Percentiles rank a stretch among this genome's conserved stretches.
phyloP scores from a whole-genome alignment of 2,888 invertebrate genomes.

The Choristoneura rosaceana region DNA sequence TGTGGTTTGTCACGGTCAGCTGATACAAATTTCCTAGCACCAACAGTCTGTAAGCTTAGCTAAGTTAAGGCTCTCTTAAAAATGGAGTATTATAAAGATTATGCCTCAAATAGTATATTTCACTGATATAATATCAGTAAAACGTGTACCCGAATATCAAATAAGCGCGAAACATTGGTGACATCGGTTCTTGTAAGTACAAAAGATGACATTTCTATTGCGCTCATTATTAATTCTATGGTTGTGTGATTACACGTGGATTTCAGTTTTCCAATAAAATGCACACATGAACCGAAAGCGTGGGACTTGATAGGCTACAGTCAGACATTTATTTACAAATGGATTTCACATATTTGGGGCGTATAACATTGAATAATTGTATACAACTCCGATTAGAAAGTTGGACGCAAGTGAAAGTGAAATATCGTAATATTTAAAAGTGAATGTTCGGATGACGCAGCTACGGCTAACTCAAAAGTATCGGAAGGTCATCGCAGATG shows the following conservation, averaged over 20 bases:
- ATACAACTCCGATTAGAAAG: constrained; percentile 36
- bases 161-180: no score
- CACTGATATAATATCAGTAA: no score
- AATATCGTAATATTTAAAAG: constrained; percentile 34
- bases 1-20: no score
- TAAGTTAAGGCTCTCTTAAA: no score
- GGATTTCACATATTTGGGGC: constrained; percentile 18
- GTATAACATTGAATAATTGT: constrained; percentile 26
- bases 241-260: constrained; percentile 16
- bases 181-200: no score
- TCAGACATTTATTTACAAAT: constrained; percentile 9
- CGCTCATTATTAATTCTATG: no score
- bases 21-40: no score
- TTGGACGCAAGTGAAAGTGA: constrained; percentile 37
- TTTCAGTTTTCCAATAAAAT: constrained; percentile 12
- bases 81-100: no score
- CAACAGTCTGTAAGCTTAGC: no score
- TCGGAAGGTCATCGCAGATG: constrained; percentile 11
- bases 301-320: neutral
- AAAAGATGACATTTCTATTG: no score
- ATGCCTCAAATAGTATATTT: no score
- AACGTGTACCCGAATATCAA: no score
- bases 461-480: neutral
- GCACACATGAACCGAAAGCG: constrained; percentile 10
- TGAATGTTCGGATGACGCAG: constrained; percentile 35